Conservation (phyloP, 2,113 vertebrate genomes). For the Cololabis saira region DNA sequence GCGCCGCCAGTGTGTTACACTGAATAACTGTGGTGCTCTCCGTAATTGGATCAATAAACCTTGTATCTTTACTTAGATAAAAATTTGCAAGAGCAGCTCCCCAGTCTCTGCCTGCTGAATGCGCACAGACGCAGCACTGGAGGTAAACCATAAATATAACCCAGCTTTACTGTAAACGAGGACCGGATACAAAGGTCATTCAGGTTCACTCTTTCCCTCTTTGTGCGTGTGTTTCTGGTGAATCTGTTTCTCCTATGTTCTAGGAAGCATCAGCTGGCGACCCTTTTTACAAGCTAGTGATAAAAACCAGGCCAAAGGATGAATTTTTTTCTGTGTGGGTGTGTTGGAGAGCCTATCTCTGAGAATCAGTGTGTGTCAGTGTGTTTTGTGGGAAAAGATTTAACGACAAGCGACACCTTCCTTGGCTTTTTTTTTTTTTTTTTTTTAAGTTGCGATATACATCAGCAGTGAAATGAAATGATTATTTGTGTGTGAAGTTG, state of each 20-base stretch:
- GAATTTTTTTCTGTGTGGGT: constrained; percentile 13
- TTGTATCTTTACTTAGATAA: too few species aligned
- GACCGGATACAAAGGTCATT: not conserved
- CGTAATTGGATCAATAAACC: too few species aligned
- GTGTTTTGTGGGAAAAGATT: constrained; percentile 1
- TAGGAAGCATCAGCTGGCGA: constrained; percentile 26
- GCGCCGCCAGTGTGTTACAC: too few species aligned
- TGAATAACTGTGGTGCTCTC: too few species aligned
- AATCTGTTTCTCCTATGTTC: not conserved
- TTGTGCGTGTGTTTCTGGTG: not conserved
- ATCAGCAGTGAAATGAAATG: constrained; percentile 48
- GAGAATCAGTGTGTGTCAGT: constrained; percentile 10
- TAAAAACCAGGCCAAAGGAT: constrained; percentile 27
- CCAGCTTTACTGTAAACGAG: not conserved
- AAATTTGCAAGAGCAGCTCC: too few species aligned
- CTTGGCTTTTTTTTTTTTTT: constrained; percentile 8
- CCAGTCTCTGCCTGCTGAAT: not conserved
- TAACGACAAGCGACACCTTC: constrained; percentile 11
- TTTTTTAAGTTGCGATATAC: constrained; percentile 33
- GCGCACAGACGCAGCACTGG: not conserved
- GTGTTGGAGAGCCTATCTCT: constrained; percentile 5
- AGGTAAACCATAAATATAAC: not conserved
- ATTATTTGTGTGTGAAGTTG: constrained; percentile 38
- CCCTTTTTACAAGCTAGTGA: constrained; percentile 36
- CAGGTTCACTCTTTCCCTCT: not conserved